Base-by-base conservation (phyloP, 2,888 invertebrate species). In the Lapara coniferarum region DNA sequence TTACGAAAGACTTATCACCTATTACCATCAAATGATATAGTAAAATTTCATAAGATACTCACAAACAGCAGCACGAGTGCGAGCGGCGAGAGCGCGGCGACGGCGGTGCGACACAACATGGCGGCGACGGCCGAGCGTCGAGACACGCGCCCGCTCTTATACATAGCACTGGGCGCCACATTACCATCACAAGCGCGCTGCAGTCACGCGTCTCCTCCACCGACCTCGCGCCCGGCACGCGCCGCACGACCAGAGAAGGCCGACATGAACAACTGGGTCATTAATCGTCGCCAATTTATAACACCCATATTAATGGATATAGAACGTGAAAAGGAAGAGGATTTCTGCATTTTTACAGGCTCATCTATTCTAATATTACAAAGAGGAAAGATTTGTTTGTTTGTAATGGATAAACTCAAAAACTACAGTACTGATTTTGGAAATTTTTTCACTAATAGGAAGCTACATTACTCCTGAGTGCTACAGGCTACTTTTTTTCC, bases 11-110 rank as follows among this genome's bases (percentile, higher is more conserved):
- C 25, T 25, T 25, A 25, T 2, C 25, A 25, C 25, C 25, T 25
- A 25, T 25, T 25, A 25, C 25, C 25, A 25, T 25, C 1, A 2
- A 25, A 25, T 25, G 25, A 25, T 25, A 2, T 25, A 25, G 25
- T 25, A 25, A 25, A 25, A 25, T 25, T 25, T 25, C 2, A 25
- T 25, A 2, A 25, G 25, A 13, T 56, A 56, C 56, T 56, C 25
- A 56, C 56, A 25, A 56, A 25, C 56, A 56, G 56, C 13, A 56
- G 56, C 25, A 56, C 12, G 25, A 25, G 25, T 6, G 56, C 56
- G 25, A 56, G 56, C 56, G 56, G 56, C 56, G 56, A 25, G 12
- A 56, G 56, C 19, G 25, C 56, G 56, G 56, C 56, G 25, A 56
- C 19, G 25, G 25, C 25, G 25, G 13, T 19, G 56, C 56, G 56